phyloP scores from a whole-genome alignment of 2,888 invertebrate genomes.

The Drosophila stalkeri region DNA sequence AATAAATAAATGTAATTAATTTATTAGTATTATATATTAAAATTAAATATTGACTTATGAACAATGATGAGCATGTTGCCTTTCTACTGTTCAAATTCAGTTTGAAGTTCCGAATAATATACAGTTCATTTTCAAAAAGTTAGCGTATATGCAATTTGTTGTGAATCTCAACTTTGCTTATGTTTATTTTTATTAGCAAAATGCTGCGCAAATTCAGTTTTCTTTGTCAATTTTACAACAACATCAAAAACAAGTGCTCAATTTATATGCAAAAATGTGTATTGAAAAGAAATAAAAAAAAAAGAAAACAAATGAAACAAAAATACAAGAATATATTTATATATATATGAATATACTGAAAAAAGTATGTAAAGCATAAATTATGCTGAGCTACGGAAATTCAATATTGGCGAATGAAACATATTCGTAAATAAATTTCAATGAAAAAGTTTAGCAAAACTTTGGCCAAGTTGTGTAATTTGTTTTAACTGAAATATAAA shows the following conservation, averaged over 20 bases:
- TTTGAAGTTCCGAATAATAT: not conserved
- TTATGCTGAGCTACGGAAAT: constrained; percentile 4
- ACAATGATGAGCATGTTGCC: no score
- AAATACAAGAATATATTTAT: not conserved
- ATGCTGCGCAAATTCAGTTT: constrained; percentile 57
- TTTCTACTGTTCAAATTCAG: no score
- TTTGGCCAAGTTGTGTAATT: not conserved
- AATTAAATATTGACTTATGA: no score
- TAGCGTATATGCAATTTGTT: constrained; percentile 23
- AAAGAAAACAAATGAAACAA: not conserved
- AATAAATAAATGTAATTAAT: not conserved
- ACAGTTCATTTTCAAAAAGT: not conserved
- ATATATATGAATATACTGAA: not conserved
- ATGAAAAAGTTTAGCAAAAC: not conserved
- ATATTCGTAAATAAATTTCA: not conserved
- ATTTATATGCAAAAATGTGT: constrained; percentile 32
- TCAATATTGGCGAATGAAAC: constrained; percentile 7
- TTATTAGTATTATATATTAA: not conserved
- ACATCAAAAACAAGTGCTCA: constrained; percentile 26
- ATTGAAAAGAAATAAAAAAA: constrained; percentile 12
- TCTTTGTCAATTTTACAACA: constrained; percentile 27
- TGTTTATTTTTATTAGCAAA: constrained; percentile 43
- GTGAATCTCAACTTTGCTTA: not conserved
- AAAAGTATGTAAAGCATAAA: not conserved
- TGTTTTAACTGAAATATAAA: not conserved